These are phyloP conservation scores for Drosophila tanythrix DNA, from an alignment of 2,888 invertebrate genomes.

Conservation along the genomic window DNA sequence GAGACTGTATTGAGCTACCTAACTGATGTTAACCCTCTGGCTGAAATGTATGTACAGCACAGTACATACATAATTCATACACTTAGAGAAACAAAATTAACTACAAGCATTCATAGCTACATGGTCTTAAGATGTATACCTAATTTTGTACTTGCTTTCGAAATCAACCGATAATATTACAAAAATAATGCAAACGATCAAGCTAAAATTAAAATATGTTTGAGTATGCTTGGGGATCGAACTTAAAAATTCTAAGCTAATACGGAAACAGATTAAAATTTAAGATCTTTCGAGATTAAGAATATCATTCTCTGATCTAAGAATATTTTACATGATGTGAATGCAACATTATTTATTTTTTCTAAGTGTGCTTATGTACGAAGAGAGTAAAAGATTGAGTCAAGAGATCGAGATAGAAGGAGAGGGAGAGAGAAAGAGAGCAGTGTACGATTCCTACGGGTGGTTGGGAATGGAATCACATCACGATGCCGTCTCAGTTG, in stretches of 20 bases:
- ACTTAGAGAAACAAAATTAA: neutral
- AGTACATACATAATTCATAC: conserved; percentile 13
- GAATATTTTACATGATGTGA: neutral
- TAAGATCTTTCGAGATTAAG: neutral
- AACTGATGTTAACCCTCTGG: conserved; percentile 9
- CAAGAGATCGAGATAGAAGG: neutral
- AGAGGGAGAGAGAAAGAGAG: neutral
- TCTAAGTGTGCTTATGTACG: neutral
- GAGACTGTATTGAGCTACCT: conserved; percentile 13
- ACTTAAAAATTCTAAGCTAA: too few species aligned
- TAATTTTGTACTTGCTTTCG: neutral
- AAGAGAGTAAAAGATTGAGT: neutral
- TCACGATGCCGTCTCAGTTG: conserved; percentile 54
- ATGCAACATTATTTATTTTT: neutral
- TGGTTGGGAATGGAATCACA: conserved; percentile 57
- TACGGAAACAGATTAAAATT: neutral
- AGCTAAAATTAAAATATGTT: neutral
- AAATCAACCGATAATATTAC: neutral
- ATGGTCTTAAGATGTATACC: neutral
- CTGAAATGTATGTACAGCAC: conserved; percentile 25
- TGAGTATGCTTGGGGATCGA: too few species aligned
- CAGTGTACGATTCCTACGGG: neutral
- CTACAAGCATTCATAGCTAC: neutral
- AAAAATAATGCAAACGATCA: neutral
- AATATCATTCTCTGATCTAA: neutral